Evolutionary conservation across 2,888 invertebrate species (phyloP), one percentile per base, ranked within the genome.

Genomic region (Disparrhopalites patrizii): DNA sequence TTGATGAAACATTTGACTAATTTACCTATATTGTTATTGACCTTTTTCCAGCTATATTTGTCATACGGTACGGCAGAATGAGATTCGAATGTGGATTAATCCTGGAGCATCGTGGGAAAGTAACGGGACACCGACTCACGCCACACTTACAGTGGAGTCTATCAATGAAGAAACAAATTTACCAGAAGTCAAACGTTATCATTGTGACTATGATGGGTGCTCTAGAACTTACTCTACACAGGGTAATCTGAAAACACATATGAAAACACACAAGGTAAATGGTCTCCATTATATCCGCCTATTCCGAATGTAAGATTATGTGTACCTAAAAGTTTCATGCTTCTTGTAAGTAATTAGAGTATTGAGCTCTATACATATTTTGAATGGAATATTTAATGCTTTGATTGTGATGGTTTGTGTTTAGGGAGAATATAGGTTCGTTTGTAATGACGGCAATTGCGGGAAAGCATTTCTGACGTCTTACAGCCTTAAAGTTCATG

Each of bases 401-500:
- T 40, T 57, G 38, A 23, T 23, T 40, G n/a, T 36, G 10, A 30
- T 38, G 40, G 10, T 57, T 3, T 47, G 7, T 20, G 5, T 65
- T 57, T 65, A 84, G 94, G 95, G 95, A 77, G 95, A 96, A 83
- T 95, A 90, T 82, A 86, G 90, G 77, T 96, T 95, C 81, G 89
- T 91, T 81, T 96, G 95, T 81, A 85, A 88, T 40, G 89, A 93
- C 80, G 85, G 87, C 69, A 85, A 85, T 73, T 96, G 96, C 81
- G 90, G 90, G 68, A 95, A 95, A 81, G 90, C 92, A 68, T 96
- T 96, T 81, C 84, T 96, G 66, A 95, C 94, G 27, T 94, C 94
- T 30, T 95, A 95, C 81, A 93, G 94, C 81, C 81, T 95, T 71
- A 94, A 94, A 62, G 93, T 95, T 76, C 96, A 96, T 80, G 87